Evolutionary conservation across 2,888 invertebrate genomes (phyloP).

Genomic region (Andrena bicolor): DNA sequence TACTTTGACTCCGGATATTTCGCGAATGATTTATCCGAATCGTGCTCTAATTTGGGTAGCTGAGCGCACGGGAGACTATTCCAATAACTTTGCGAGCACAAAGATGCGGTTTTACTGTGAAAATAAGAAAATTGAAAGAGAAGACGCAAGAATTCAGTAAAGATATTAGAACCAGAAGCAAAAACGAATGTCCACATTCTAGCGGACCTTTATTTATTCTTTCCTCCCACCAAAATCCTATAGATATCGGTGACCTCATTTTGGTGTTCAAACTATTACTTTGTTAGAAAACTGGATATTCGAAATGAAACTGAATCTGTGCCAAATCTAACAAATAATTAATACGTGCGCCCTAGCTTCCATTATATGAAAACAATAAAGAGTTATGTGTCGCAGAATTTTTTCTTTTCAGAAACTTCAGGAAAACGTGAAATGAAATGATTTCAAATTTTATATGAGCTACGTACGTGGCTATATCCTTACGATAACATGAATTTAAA

Average conservation of each 20-base stretch:
- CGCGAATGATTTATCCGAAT: constrained; percentile 42
- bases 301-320: not conserved
- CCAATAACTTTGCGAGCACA: constrained; percentile 8
- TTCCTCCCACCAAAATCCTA: not conserved
- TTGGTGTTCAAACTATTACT: not conserved
- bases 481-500: too few species aligned
- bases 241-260: not conserved
- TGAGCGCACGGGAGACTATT: not conserved
- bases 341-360: not conserved
- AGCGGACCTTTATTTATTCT: not conserved
- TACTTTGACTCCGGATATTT: constrained; percentile 35
- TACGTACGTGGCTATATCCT: not conserved
- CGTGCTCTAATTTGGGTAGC: constrained; percentile 34
- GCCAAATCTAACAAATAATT: not conserved
- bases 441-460: not conserved
- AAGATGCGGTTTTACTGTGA: not conserved
- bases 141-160: not conserved
- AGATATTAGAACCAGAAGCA: not conserved
- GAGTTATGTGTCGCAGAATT: not conserved
- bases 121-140: too few species aligned
- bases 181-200: not conserved
- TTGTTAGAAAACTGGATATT: not conserved
- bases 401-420: not conserved
- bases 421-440: not conserved
- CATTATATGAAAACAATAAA: not conserved